Evolutionary conservation across 2,113 vertebrate genomes (phyloP).

Genomic region (Datnioides undecimradiatus): DNA sequence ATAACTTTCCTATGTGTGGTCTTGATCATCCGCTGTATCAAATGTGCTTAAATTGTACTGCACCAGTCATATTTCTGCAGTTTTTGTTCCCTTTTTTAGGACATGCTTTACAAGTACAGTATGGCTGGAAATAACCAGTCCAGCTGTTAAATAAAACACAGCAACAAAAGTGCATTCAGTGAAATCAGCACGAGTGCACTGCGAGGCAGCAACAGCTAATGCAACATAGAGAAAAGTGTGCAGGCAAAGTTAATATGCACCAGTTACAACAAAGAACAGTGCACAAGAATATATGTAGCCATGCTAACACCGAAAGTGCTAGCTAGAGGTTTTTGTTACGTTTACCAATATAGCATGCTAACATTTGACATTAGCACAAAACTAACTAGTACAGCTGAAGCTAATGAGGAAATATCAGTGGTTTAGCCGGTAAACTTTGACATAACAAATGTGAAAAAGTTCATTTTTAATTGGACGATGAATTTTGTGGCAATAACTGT

Average conservation of each 20-base stretch:
- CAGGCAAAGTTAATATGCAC: background rate
- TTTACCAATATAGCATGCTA: no score
- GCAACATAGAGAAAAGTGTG: background rate
- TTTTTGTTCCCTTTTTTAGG: background rate
- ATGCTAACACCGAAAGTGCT: no score
- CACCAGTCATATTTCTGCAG: slow-evolving; percentile 27
- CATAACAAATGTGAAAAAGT: no score
- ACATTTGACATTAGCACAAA: no score
- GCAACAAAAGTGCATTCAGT: slow-evolving; percentile 16
- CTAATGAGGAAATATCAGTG: no score
- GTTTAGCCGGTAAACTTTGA: no score
- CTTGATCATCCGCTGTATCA: slow-evolving; percentile 37
- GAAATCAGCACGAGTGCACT: background rate
- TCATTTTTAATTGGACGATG: no score
- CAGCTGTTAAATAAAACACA: slow-evolving; percentile 12
- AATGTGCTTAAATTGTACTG: slow-evolving; percentile 25
- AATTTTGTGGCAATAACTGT: no score
- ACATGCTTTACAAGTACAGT: slow-evolving; percentile 1
- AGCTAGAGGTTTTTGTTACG: no score
- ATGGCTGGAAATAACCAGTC: background rate
- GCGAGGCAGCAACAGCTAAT: background rate
- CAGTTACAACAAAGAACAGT: background rate
- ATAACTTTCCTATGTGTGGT: slow-evolving; percentile 34
- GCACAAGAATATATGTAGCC: no score
- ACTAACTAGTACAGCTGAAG: no score